Conservation (phyloP, 2,797 vertebrate genomes). For the Hemibagrus guttatus region DNA sequence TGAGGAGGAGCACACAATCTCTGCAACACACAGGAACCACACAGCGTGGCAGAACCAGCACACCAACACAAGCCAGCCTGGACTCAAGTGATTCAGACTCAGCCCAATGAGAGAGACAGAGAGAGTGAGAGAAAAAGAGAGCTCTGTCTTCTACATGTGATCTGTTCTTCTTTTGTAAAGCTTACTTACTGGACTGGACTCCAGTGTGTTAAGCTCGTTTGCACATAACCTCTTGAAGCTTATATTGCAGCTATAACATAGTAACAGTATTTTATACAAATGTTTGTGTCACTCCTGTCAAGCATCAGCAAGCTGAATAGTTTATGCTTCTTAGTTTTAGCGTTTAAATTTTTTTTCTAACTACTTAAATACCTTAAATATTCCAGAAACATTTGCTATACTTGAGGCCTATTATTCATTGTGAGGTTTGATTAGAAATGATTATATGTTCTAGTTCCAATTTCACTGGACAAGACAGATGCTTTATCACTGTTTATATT, state of each 20-base stretch:
- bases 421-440: slow-evolving; percentile 46
- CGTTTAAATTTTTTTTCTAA: slow-evolving; percentile 49
- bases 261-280: slow-evolving; percentile 54
- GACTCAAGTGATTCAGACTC: slow-evolving; percentile 97
- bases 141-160: slow-evolving; percentile 23
- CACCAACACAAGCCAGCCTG: slow-evolving; percentile 82
- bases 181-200: slow-evolving; percentile 43
- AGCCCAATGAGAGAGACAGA: slow-evolving; percentile 71
- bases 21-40: slow-evolving; percentile 69
- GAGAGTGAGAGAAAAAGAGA: background rate
- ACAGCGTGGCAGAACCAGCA: slow-evolving; percentile 62
- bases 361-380: slow-evolving; percentile 47
- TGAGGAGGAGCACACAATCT: slow-evolving; percentile 90
- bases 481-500: slow-evolving; percentile 42
- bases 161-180: slow-evolving; percentile 23
- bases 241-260: slow-evolving; percentile 58
- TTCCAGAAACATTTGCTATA: slow-evolving; percentile 64
- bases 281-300: slow-evolving; percentile 50
- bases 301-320: slow-evolving; percentile 56
- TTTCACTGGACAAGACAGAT: slow-evolving; percentile 45
- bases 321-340: slow-evolving; percentile 61
- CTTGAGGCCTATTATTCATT: slow-evolving; percentile 54
- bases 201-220: slow-evolving; percentile 31
- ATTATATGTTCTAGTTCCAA: slow-evolving; percentile 26
- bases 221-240: slow-evolving; percentile 47